Evolutionary conservation across 2,113 vertebrate genomes (phyloP), one percentile per base, ranked within the genome.

Genomic region (Rhynchomys soricoides): DNA sequence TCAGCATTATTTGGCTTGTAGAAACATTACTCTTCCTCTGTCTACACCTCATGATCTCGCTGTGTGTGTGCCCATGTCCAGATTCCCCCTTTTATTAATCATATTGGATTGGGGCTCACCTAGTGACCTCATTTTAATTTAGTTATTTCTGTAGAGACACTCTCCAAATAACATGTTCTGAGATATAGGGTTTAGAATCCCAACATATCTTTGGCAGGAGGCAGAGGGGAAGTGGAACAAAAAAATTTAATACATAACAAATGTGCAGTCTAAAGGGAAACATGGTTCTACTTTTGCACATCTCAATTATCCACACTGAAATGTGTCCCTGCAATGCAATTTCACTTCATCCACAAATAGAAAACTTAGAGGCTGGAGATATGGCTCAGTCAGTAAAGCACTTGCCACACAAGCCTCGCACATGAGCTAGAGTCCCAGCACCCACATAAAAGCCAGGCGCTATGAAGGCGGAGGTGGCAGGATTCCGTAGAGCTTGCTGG

Each of bases 181-280:
- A 77, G 57, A 43, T 62, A 57, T 15, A 1, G 48, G 11, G 19
- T 11, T 93, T 40, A 86, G 16, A 34, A 81, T 29, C 83, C n/a
- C 62, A 94, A 50, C 1, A 19, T 68, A 62, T 34, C 24, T 93
- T 66, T 29, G 13, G 71, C n/a, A 24, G 71, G n/a, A 22, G 21
- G n/a, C 9, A 24, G 71, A 22, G n/a, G 19, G 71, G 19, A 40
- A 12, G 43, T 12, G 37, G 1, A 7, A 8, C 11, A 26, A 26
- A 21, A 86, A 64, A 81, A 81, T 64, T 91, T 48, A 86, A 81
- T 8, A 21, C 29, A 15, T 89, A 93, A 70, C 19, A 93, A 97
- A 5, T 75, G 4, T 70, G 82, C 48, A 75, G 31, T 85, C 93
- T 57, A 87, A 66, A 82, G 15, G 90, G 75, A 92, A 94, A 90